Base-by-base conservation (phyloP, 53 echinoderm and acorn worm genomes). In the Stichopus horrens region DNA sequence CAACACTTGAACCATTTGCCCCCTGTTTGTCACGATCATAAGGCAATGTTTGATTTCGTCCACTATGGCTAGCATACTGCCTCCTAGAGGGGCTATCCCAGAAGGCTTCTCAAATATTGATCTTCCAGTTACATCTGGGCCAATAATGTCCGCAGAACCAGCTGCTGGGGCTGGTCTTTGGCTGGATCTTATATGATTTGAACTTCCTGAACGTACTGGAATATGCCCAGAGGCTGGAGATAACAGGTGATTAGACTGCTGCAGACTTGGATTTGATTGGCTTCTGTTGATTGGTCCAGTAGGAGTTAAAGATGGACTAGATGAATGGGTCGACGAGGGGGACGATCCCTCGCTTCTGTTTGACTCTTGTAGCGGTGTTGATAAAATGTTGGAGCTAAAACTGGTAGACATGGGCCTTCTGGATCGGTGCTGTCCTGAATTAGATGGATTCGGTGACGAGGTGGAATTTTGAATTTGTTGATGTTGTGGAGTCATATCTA, bases 31-130 rank as follows among this genome's bases (percentile, higher is more conserved):
- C 20, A 97, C 92, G 13, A 97, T 89, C 81, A 92, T 86, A 5
- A 95, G 52, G 52, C 94, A 95, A 87, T 97, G 95, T 56, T 94
- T 88, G 55, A 90, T 92, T 83, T 97, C 97, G 78, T 97, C 97
- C 0, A 94, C 90, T 10, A 95, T 90, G 11, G 97, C 97, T 74
- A 97, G 79, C 79, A 92, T 90, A 58, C 92, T 90, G 52, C 94
- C 92, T 4, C 92, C 94, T 73, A 97, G 89, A 9, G 89, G 89
- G 66, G 88, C 88, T 52, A 95, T 92, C 23, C 93, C 97, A 58
- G 92, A 83, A 5, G 97, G 97, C 79, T 91, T 95, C 79, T 95
- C 95, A 89, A 97, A 97, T 76, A 91, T 83, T 16, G 87, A 87
- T 23, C 87, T 87, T 74, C 87, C 75, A 21, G 87, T 74, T 53